phyloP scores from a whole-genome alignment of 2,113 vertebrate genomes.

The Ictidomys tridecemlineatus region DNA sequence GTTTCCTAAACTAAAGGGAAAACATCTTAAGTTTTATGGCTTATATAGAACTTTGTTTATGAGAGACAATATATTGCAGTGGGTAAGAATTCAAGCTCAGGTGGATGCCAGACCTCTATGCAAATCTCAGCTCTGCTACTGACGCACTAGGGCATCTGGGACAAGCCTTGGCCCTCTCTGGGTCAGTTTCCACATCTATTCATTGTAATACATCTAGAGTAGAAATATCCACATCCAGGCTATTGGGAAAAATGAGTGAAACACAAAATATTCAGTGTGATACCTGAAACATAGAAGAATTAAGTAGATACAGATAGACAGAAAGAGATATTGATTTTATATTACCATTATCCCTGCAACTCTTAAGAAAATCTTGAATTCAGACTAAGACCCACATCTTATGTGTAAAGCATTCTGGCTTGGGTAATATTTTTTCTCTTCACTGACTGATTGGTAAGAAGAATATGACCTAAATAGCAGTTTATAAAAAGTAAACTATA shows the following conservation, averaged over 20 bases:
- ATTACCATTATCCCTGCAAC: not conserved
- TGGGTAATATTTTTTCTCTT: not conserved
- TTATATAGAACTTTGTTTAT: not conserved
- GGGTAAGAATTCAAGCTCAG: not conserved
- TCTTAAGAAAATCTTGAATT: not conserved
- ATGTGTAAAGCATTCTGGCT: not conserved
- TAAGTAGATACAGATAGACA: not conserved
- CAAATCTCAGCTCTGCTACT: not conserved
- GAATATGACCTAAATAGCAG: not conserved
- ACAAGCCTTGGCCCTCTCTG: not conserved
- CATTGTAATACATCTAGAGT: not conserved
- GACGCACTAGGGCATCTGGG: not conserved
- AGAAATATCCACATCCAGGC: not conserved
- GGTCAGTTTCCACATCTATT: not conserved
- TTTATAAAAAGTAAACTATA: not conserved
- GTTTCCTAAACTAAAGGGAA: constrained; percentile 2
- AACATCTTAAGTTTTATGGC: not conserved
- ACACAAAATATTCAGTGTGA: not conserved
- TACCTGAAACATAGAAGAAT: not conserved
- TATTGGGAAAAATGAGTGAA: not conserved
- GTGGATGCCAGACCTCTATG: not conserved
- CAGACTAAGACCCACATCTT: not conserved
- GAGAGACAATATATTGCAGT: not conserved
- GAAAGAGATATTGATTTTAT: not conserved
- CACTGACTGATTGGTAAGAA: not conserved